Evolutionary conservation across 2,113 vertebrate genomes (phyloP).

Genomic region (Grallaria varia): DNA sequence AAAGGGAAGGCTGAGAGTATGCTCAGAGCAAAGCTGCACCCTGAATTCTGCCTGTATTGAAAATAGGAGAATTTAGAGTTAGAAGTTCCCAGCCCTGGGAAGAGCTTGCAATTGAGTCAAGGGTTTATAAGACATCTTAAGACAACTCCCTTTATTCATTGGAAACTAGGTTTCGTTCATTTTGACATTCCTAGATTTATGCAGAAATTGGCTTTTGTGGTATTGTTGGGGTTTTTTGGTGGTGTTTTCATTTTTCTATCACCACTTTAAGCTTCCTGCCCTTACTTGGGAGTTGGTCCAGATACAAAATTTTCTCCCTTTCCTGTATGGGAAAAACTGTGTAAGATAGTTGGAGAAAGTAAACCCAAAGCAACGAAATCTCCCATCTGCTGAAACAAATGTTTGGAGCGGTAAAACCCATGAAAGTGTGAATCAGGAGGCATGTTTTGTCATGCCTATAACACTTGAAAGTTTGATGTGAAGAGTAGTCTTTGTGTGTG

Average conservation of each 20-base stretch:
- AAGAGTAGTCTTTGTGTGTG: not conserved
- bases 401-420: not conserved
- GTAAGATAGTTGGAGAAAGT: not conserved
- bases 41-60: not conserved
- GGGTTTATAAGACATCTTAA: not conserved
- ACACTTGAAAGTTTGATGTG: not conserved
- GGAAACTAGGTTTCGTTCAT: not conserved
- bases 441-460: not conserved
- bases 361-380: not conserved
- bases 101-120: not conserved
- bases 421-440: not conserved
- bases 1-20: not conserved
- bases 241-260: fast-evolving
- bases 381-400: not conserved
- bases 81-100: not conserved
- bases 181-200: not conserved
- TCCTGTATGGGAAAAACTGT: not conserved
- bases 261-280: not conserved
- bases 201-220: fast-evolving
- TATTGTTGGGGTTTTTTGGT: not conserved
- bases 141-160: not conserved
- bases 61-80: not conserved
- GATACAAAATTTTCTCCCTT: not conserved
- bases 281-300: not conserved
- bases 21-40: not conserved